Conservation (phyloP, 2,797 vertebrate species). For the Trematomus bernacchii region DNA sequence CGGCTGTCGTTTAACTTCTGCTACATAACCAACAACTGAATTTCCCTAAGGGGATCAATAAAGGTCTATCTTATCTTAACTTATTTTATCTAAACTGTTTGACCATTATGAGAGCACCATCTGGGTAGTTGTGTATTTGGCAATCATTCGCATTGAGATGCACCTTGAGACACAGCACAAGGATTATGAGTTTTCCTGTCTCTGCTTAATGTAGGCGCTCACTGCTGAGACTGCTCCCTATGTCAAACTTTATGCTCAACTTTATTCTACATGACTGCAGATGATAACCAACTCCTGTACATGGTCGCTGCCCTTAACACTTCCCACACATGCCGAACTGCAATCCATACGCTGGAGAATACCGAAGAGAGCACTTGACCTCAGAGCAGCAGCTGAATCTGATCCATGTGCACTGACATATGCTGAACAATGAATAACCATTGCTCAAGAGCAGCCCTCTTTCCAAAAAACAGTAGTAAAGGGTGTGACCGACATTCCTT, state of each 20-base stretch:
- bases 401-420: conserved; percentile 54
- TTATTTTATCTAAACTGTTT: too few species aligned
- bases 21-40: too few species aligned
- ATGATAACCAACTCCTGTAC: not conserved
- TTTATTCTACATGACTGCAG: not conserved
- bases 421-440: conserved; percentile 47
- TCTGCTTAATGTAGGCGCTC: not conserved
- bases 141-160: too few species aligned
- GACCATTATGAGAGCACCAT: too few species aligned
- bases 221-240: not conserved
- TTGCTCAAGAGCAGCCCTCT: conserved; percentile 47
- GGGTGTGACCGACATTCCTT: conserved; percentile 57
- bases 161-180: too few species aligned
- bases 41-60: too few species aligned
- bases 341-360: not conserved
- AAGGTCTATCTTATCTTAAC: too few species aligned
- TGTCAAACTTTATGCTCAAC: not conserved
- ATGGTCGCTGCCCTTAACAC: not conserved
- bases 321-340: not conserved
- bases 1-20: too few species aligned
- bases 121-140: too few species aligned
- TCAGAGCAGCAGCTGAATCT: conserved; percentile 39
- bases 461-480: conserved; percentile 64
- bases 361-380: conserved; percentile 2
- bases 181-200: too few species aligned